Conservation (phyloP, 2,797 vertebrate species). For the Acipenser oxyrinchus region DNA sequence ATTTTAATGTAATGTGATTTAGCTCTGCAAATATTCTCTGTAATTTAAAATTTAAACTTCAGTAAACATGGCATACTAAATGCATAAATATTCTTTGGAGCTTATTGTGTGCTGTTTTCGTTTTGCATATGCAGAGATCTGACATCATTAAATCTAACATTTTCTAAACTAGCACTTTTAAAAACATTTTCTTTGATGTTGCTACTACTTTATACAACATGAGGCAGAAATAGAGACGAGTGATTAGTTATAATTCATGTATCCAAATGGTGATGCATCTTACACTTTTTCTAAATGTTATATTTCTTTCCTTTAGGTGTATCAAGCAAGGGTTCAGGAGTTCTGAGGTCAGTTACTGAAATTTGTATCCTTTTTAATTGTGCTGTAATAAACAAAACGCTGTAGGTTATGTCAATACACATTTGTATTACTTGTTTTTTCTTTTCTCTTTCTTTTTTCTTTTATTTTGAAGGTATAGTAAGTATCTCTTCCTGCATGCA, state of each 20-base stretch:
- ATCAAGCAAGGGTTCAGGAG: slow-evolving; percentile 44
- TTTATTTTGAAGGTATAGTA: not conserved
- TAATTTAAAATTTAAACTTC: slow-evolving; percentile 38
- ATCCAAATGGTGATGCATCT: not conserved
- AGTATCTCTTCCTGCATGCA: not conserved
- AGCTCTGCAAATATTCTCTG: too few relatives aligned
- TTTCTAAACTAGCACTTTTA: slow-evolving; percentile 61
- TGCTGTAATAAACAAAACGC: not conserved
- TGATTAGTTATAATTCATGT: not conserved
- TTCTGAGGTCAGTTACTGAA: slow-evolving; percentile 82
- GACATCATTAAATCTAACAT: slow-evolving; percentile 60
- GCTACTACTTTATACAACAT: slow-evolving; percentile 41
- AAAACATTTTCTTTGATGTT: slow-evolving; percentile 56
- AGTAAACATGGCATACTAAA: slow-evolving; percentile 58
- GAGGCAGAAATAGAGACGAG: not conserved
- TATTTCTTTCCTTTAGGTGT: slow-evolving; percentile 50
- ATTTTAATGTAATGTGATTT: too few relatives aligned
- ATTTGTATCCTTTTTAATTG: slow-evolving; percentile 82
- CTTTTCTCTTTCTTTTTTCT: slow-evolving; percentile 3
- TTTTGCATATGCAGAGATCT: slow-evolving; percentile 50
- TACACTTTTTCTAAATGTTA: slow-evolving; percentile 11
- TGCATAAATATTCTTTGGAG: slow-evolving; percentile 56
- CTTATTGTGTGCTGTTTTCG: slow-evolving; percentile 45
- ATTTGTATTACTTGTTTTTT: not conserved
- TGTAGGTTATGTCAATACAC: not conserved